These are phyloP conservation scores for Cyphomyrus discorhynchus DNA, from an alignment of 2,113 vertebrate species.

Conservation along the genomic window DNA sequence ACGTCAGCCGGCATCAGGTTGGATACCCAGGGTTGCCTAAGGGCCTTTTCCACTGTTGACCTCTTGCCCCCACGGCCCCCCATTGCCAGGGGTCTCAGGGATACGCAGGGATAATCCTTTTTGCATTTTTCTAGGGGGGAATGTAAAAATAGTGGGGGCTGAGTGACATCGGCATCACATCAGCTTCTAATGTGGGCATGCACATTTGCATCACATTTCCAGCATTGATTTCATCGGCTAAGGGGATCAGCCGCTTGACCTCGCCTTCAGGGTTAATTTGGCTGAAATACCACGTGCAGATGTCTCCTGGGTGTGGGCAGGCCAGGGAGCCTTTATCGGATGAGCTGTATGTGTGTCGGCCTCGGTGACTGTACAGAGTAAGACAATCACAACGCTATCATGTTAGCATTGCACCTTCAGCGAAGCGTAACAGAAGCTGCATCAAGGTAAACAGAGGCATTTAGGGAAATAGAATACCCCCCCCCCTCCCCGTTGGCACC, in stretches of 20 bases:
- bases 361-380: background rate
- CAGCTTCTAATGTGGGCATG: constrained; percentile 25
- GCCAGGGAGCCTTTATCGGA: background rate
- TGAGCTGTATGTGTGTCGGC: background rate
- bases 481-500: background rate
- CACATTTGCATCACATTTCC: constrained; percentile 44
- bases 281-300: constrained; percentile 24
- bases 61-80: constrained; percentile 46
- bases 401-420: background rate
- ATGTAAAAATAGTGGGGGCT: constrained; percentile 27
- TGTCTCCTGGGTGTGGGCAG: constrained; percentile 8
- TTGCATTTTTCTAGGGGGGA: constrained; percentile 16
- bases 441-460: background rate
- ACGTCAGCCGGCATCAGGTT: background rate
- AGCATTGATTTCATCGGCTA: constrained; percentile 47
- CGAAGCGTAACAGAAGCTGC: background rate
- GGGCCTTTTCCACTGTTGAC: constrained; percentile 49
- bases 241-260: constrained; percentile 53
- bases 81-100: constrained; percentile 18
- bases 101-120: constrained; percentile 25
- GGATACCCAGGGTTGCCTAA: constrained; percentile 43
- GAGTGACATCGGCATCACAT: constrained; percentile 19
- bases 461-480: background rate
- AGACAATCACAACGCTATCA: background rate
- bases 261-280: constrained; percentile 32